phyloP scores from a whole-genome alignment of 2,113 vertebrate species.

The Lepisosteus oculatus region DNA sequence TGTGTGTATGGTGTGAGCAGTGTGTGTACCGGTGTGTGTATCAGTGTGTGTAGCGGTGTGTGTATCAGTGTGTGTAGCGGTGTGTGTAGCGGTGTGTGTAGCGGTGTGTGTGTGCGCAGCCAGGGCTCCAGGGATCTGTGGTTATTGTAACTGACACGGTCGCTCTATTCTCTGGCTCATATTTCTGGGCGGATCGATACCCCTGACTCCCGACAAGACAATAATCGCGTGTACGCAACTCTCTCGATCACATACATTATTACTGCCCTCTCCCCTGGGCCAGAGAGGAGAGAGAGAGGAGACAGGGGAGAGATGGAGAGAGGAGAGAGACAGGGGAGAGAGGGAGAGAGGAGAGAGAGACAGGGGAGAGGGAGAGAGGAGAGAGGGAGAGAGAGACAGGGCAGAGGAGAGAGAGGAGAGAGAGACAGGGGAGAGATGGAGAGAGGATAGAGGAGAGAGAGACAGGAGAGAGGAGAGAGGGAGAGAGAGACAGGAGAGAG shows the following conservation, averaged over 20 bases:
- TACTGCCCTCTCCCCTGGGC: conserved; percentile 78
- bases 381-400: conserved; percentile 5
- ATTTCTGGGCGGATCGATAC: conserved; percentile 95
- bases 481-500: conserved; percentile 21
- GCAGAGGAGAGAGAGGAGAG: neutral
- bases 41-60: conserved; percentile 41
- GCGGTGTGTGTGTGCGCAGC: conserved; percentile 57
- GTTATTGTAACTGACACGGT: conserved; percentile 95
- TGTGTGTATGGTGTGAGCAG: conserved; percentile 49
- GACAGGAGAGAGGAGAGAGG: conserved; percentile 39
- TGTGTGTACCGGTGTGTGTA: conserved; percentile 57
- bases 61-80: conserved; percentile 20
- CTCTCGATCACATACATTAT: conserved; percentile 92
- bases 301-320: conserved; percentile 31
- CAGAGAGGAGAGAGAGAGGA: conserved; percentile 53
- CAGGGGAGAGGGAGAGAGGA: neutral
- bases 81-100: neutral
- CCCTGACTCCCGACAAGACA: conserved; percentile 97
- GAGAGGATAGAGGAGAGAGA: neutral
- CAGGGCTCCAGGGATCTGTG: conserved; percentile 84
- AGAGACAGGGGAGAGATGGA: conserved; percentile 11
- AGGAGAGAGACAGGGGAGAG: conserved; percentile 45
- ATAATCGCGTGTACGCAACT: conserved; percentile 90
- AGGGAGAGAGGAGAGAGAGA: conserved; percentile 1
- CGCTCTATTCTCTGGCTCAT: conserved; percentile 92